Percentiles rank a stretch among this genome's conserved stretches.
phyloP scores from a whole-genome alignment of 2,113 vertebrate genomes.

The Sinocyclocheilus anophthalmus region DNA sequence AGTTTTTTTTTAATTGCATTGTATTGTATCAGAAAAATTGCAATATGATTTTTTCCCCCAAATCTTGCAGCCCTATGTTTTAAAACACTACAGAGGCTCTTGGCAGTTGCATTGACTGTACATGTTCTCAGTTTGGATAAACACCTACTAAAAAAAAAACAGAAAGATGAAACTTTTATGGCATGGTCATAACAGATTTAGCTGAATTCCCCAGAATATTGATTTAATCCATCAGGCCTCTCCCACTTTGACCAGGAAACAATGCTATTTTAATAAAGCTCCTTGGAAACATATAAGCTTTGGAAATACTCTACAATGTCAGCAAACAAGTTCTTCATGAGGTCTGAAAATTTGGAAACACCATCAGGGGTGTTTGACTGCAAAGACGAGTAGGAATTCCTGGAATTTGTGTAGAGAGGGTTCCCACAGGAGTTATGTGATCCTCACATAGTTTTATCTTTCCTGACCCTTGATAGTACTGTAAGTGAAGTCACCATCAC shows the following conservation, averaged over 20 bases:
- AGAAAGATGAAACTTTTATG: not conserved
- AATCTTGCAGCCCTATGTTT: not conserved
- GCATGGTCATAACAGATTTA: not conserved
- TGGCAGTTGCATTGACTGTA: not conserved
- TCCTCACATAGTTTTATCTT: constrained; percentile 4
- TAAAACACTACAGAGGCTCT: not conserved
- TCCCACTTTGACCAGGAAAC: constrained; percentile 6
- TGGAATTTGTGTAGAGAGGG: not conserved
- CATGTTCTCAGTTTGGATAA: not conserved
- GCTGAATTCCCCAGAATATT: constrained; percentile 4
- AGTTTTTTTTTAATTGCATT: not conserved
- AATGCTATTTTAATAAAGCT: constrained; percentile 2
- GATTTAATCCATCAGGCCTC: not conserved
- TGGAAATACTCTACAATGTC: not conserved
- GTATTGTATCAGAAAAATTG: not conserved
- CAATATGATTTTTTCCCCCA: not conserved
- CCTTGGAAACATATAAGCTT: not conserved
- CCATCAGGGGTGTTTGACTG: not conserved
- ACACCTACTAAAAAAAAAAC: not conserved
- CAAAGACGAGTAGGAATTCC: not conserved
- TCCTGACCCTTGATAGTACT: constrained; percentile 22
- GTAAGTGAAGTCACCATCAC: constrained; percentile 5
- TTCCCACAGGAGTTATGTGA: constrained; percentile 26
- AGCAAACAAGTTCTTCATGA: constrained; percentile 4
- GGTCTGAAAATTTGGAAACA: constrained; percentile 6